Evolutionary conservation across 2,797 vertebrate species (phyloP), one percentile per base, ranked within the genome.

Genomic region (Champsocephalus gunnari): DNA sequence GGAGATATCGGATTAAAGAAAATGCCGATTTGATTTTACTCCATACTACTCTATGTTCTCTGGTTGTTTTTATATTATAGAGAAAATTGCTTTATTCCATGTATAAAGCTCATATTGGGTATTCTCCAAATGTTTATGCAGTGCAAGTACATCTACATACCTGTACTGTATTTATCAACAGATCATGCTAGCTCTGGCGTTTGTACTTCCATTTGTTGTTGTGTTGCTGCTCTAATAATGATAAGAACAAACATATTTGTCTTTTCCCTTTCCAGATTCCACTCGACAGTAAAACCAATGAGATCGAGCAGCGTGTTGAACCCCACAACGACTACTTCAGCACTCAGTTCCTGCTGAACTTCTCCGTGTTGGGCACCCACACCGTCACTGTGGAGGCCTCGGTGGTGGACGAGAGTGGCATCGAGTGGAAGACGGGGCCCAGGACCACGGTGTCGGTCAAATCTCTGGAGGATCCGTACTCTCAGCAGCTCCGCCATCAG

Each of bases 241-340:
- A 55, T 4, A 34, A 54, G 2, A 28, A 10, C 4, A 43, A 3
- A 9, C 14, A 47, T 19, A 12, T 62, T 38, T 38, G 2, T 21
- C 59, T 56, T 57, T 21, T 28, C 14, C 5, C 11, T 14, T 89
- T 73, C 62, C 64, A 99, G 98, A 93, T 98, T 68, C 95, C 97
- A 48, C 87, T 96, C 1, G 98, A 99, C 71, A 92, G 80, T 41
- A 95, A 96, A 93, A 96, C 96, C 19, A 99, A 97, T 38, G 98
- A 99, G 93, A 98, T 99, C 75, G 97, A 99, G 84, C 98, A 99
- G 94, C 95, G 94, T 10, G 98, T 99, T 0, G 97, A 98, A 69
- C 98, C 98, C 2, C 98, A 99, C 87, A 99, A 99, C 0, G 98
- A 99, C 92, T 99, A 99, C 92, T 99, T 99, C 94, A 99, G 98